Evolutionary conservation across 92 coral and sea anemone genomes (phyloP), one percentile per base, ranked within the genome.

Genomic region (Metridium senile): DNA sequence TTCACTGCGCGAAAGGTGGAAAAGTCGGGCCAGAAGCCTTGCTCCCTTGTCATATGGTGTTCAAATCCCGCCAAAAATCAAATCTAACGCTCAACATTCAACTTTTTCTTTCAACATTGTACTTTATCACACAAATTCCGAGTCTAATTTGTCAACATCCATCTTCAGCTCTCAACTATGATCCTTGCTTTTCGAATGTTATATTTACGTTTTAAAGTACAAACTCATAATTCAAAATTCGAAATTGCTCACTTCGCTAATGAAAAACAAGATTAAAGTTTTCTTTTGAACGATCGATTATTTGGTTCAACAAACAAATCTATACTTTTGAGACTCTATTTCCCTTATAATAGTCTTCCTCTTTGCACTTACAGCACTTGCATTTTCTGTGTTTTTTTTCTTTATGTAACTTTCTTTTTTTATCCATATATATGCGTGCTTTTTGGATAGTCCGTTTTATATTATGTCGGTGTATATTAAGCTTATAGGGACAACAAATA

Each of bases 31-130:
- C 16, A 45, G 51, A 45, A 16, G 51, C 51, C 7, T 74, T 79
- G 19, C 84, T 84, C 21, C 89, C 85, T 8, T 79, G 81, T 31
- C 75, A 64, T 45, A 45, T 45, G 51, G 51, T 45, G 51, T 45
- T 45, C 51, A 45, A 45, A 45, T 45, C 51, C 51, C 51, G 51
- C 51, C 51, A 45, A 45, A 45, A 45, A 45, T 45, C 51, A 45
- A 45, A 16, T 45, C 16, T 45, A 45, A 45, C 16, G 51, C 51
- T 7, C 51, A 45, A 45, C 51, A 45, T 45, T 45, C 51, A 45
- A 45, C 51, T 45, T 45, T 45, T 45, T 45, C 51, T 45, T 45
- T 45, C 51, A 45, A 45, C 51, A 45, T 45, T 45, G 51, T 45
- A 45, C 51, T 45, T 45, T 45, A 45, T 45, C 51, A 45, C 51